Evolutionary conservation across 2,113 vertebrate species (phyloP).

Genomic region (Malurus melanocephalus): DNA sequence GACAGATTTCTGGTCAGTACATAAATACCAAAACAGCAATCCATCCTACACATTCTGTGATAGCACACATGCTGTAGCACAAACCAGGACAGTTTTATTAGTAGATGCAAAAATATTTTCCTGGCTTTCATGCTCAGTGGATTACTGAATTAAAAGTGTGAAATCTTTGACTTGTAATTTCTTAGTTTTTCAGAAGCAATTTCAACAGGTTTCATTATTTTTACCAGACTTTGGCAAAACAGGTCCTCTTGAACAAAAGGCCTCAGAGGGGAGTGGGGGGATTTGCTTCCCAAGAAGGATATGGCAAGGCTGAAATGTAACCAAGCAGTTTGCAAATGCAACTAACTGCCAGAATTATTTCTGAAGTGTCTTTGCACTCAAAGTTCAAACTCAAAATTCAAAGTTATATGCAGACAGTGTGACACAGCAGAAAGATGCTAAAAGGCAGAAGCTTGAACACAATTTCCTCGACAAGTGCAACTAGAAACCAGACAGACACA

Average conservation of each 20-base stretch:
- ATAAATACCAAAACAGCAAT: constrained; percentile 9
- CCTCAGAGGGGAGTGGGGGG: neutral
- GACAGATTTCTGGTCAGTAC: constrained; percentile 7
- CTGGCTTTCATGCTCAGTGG: neutral
- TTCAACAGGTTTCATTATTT: constrained; percentile 3
- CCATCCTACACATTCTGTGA: neutral
- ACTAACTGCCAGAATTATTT: neutral
- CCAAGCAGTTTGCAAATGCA: neutral
- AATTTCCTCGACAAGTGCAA: neutral
- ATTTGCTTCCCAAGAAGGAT: neutral
- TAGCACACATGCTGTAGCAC: neutral
- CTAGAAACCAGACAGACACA: neutral
- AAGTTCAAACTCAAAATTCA: neutral
- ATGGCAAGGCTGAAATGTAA: constrained; percentile 20
- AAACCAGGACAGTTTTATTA: neutral
- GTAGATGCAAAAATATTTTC: neutral
- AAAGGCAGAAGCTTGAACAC: neutral
- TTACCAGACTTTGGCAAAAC: constrained; percentile 3
- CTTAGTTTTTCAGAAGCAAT: neutral
- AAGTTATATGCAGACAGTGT: neutral
- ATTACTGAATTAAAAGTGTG: neutral
- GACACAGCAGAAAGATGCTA: neutral
- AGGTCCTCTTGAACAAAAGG: neutral
- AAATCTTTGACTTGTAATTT: neutral
- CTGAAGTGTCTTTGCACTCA: constrained; percentile 25